These are phyloP conservation scores for Choreutis nemorana DNA, from an alignment of 2,888 invertebrate species.

Conservation along the genomic window DNA sequence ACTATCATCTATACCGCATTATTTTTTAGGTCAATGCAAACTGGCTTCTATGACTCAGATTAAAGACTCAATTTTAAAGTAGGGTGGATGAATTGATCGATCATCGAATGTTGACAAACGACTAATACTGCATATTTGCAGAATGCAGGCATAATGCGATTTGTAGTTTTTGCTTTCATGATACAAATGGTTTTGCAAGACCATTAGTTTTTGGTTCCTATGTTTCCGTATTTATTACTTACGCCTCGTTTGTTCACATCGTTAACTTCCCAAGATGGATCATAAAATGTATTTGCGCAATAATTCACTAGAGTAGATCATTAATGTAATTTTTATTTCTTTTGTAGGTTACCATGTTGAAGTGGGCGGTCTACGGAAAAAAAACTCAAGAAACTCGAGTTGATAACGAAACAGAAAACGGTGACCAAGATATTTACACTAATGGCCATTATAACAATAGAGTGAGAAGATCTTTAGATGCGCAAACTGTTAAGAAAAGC, in stretches of 20 bases:
- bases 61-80: too few relatives aligned
- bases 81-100: too few relatives aligned
- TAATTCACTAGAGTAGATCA: not conserved
- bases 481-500: slow-evolving; percentile 45
- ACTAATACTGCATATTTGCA: too few relatives aligned
- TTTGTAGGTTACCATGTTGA: slow-evolving; percentile 63
- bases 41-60: too few relatives aligned
- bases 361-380: slow-evolving; percentile 68
- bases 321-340: slow-evolving; percentile 6
- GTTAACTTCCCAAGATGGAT: too few relatives aligned
- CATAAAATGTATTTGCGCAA: not conserved
- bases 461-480: slow-evolving; percentile 43
- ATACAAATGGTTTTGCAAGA: not conserved
- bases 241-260: slow-evolving; percentile 2
- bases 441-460: slow-evolving; percentile 27
- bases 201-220: not conserved
- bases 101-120: too few relatives aligned
- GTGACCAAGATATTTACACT: slow-evolving; percentile 21
- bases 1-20: slow-evolving; percentile 1
- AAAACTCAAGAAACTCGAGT: slow-evolving; percentile 42
- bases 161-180: too few relatives aligned
- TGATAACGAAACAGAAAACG: slow-evolving; percentile 22
- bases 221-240: slow-evolving; percentile 2
- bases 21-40: too few relatives aligned
- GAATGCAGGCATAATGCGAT: too few relatives aligned